Evolutionary conservation across 2,113 vertebrate species (phyloP).

Genomic region (Cranoglanis bouderius): DNA sequence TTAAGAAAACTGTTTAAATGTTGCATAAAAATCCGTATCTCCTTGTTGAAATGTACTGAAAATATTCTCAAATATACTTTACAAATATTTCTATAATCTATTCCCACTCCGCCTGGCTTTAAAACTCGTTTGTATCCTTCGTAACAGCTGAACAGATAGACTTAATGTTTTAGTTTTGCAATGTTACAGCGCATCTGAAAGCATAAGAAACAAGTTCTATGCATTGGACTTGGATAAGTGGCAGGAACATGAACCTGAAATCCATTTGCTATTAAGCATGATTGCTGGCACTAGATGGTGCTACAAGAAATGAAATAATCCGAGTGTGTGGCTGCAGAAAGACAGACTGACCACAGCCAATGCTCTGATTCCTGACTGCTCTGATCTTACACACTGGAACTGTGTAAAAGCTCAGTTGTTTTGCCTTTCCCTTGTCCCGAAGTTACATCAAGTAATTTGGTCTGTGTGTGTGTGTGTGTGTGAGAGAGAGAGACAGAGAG

Average conservation of each 20-base stretch:
- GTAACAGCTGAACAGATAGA: too few relatives aligned
- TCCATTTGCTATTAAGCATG: not conserved
- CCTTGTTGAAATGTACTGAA: too few relatives aligned
- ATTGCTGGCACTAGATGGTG: not conserved
- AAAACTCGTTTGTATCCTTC: too few relatives aligned
- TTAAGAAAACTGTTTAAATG: too few relatives aligned
- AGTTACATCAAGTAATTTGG: not conserved
- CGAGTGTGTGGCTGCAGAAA: not conserved
- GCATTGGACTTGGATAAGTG: not conserved
- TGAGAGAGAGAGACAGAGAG: too few relatives aligned
- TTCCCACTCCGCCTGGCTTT: too few relatives aligned
- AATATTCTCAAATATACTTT: too few relatives aligned
- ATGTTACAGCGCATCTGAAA: too few relatives aligned
- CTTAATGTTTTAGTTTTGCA: too few relatives aligned
- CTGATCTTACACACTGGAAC: not conserved
- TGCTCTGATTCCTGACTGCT: not conserved
- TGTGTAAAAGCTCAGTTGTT: not conserved
- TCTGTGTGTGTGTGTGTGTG: not conserved
- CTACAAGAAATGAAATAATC: not conserved
- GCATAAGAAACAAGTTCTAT: too few relatives aligned
- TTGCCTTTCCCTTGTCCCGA: not conserved
- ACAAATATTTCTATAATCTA: too few relatives aligned
- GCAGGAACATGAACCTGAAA: not conserved
- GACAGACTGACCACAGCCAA: not conserved
- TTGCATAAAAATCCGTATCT: too few relatives aligned